phyloP scores from a whole-genome alignment of 2,888 invertebrate species.

The Ochropacha duplaris region DNA sequence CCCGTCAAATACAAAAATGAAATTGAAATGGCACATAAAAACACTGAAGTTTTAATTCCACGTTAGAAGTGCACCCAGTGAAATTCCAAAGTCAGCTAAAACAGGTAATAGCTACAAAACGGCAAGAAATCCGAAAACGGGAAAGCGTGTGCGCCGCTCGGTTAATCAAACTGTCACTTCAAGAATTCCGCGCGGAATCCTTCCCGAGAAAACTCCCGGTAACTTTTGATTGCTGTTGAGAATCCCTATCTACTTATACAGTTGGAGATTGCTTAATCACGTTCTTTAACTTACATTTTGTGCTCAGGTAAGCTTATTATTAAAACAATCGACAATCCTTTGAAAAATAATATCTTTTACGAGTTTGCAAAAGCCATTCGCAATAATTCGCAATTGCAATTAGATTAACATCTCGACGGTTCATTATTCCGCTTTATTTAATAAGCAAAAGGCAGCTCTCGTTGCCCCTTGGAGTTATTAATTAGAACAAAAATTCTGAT shows the following conservation, averaged over 20 bases:
- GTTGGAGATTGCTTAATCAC: slow-evolving; percentile 74
- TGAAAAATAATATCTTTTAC: background rate
- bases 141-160: slow-evolving; percentile 77
- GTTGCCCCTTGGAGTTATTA: slow-evolving; percentile 70
- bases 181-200: slow-evolving; percentile 81
- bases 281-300: slow-evolving; percentile 47
- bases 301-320: slow-evolving; percentile 11
- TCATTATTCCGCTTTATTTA: slow-evolving; percentile 69
- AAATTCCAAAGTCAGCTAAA: slow-evolving; percentile 58
- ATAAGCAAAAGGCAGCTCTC: slow-evolving; percentile 64
- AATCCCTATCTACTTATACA: slow-evolving; percentile 71
- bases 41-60: slow-evolving; percentile 6
- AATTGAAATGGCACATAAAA: background rate
- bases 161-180: slow-evolving; percentile 83
- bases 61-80: slow-evolving; percentile 31
- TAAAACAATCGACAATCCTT: background rate
- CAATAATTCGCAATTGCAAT: slow-evolving; percentile 41
- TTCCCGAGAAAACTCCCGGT: slow-evolving; percentile 74
- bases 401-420: slow-evolving; percentile 54
- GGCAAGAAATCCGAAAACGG: slow-evolving; percentile 71
- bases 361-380: background rate
- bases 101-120: slow-evolving; percentile 66
- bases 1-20: background rate
- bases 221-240: slow-evolving; percentile 79
- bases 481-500: slow-evolving; percentile 81